Evolutionary conservation across 2,113 vertebrate species (phyloP).

Genomic region (Ameiurus melas): DNA sequence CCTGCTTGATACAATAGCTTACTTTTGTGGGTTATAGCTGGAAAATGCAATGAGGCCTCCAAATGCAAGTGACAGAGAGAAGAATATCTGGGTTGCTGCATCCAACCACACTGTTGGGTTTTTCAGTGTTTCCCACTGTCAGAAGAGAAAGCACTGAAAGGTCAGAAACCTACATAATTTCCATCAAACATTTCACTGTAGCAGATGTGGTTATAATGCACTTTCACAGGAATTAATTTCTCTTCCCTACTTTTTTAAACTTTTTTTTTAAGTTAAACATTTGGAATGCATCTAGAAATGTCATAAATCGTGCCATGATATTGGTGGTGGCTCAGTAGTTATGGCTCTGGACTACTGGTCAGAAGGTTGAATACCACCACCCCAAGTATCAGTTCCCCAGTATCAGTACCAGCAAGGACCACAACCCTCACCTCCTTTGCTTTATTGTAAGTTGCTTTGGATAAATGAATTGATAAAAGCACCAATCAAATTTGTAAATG

Average conservation of each 20-base stretch:
- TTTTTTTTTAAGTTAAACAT: not conserved
- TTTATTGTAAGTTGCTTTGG: not conserved
- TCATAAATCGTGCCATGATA: not conserved
- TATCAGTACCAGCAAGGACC: not conserved
- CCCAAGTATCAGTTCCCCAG: not conserved
- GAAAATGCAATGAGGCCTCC: conserved; percentile 89
- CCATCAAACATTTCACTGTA: not conserved
- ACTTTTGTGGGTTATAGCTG: conserved; percentile 85
- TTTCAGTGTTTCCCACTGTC: conserved; percentile 78
- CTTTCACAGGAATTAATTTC: not conserved
- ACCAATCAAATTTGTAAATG: not conserved
- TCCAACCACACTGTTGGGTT: conserved; percentile 89
- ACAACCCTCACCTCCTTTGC: not conserved
- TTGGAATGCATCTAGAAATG: not conserved
- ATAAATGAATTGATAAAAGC: not conserved
- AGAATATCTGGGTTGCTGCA: conserved; percentile 86
- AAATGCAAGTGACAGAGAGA: conserved; percentile 85
- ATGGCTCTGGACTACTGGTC: not conserved
- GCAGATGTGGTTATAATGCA: not conserved
- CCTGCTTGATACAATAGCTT: conserved; percentile 44
- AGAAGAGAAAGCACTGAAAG: conserved; percentile 3
- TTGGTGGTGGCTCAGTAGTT: not conserved
- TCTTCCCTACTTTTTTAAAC: not conserved
- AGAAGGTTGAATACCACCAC: not conserved
- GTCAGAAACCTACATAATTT: not conserved